These are phyloP conservation scores for Cloeon dipterum DNA, from an alignment of 2,888 invertebrate species.

Conservation along the genomic window DNA sequence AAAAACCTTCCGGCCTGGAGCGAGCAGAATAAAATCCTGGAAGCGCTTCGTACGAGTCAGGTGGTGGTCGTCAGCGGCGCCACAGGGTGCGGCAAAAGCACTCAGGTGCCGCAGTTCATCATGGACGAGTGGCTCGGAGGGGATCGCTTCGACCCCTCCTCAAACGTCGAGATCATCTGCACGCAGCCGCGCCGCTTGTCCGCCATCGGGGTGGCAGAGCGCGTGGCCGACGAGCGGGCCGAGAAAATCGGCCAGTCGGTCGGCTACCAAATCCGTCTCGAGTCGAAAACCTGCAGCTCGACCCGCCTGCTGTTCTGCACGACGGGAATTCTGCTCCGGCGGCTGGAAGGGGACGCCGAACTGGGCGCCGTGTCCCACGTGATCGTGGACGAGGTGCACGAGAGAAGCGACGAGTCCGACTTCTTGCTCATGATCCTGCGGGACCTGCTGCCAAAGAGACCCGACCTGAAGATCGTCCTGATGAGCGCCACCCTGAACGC, in stretches of 20 bases:
- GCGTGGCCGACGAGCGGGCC: conserved; percentile 66
- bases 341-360: conserved; percentile 55
- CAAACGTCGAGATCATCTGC: conserved; percentile 66
- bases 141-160: conserved; percentile 24
- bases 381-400: conserved; percentile 82
- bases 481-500: conserved; percentile 90
- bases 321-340: conserved; percentile 68
- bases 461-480: conserved; percentile 58
- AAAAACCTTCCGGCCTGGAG: conserved; percentile 49
- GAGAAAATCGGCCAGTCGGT: conserved; percentile 55
- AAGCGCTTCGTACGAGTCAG: conserved; percentile 34
- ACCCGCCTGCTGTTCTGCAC: conserved; percentile 84
- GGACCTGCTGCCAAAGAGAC: conserved; percentile 44
- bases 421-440: conserved; percentile 65
- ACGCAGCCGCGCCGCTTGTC: conserved; percentile 83
- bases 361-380: conserved; percentile 59
- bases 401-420: conserved; percentile 75
- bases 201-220: conserved; percentile 76
- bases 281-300: conserved; percentile 47
- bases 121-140: conserved; percentile 55
- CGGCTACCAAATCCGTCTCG: conserved; percentile 57
- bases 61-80: conserved; percentile 58
- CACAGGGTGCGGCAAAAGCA: conserved; percentile 67
- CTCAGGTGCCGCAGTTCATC: conserved; percentile 85
- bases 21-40: conserved; percentile 41